Conservation (phyloP, 2,888 invertebrate species). For the Dastarcus helophoroides region DNA sequence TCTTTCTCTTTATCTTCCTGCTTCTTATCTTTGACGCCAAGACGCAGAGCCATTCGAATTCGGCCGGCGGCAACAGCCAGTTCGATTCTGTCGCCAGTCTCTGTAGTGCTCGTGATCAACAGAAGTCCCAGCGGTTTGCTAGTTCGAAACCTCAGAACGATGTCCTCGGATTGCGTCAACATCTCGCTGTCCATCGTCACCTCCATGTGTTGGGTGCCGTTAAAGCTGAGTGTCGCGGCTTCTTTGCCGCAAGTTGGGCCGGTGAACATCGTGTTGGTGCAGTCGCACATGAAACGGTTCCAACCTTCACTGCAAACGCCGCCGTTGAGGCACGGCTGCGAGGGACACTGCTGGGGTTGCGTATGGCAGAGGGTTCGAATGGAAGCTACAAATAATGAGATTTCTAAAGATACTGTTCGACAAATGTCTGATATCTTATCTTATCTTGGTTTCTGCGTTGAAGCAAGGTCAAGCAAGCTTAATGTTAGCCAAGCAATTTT, state of each 20-base stretch:
- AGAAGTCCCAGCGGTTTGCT: conserved; percentile 65
- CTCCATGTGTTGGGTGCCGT: conserved; percentile 76
- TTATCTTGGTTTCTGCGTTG: too few relatives aligned
- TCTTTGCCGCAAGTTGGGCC: conserved; percentile 88
- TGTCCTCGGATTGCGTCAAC: conserved; percentile 75
- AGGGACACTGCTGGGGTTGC: conserved; percentile 67
- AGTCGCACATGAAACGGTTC: conserved; percentile 91
- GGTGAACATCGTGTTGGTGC: conserved; percentile 74
- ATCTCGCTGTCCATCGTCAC: conserved; percentile 30
- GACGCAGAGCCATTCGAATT: conserved; percentile 66
- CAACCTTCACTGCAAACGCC: conserved; percentile 87
- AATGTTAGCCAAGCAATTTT: too few relatives aligned
- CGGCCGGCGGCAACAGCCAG: conserved; percentile 75
- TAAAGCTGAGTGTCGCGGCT: conserved; percentile 76
- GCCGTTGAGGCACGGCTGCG: conserved; percentile 81
- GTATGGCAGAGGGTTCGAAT: conserved; percentile 83
- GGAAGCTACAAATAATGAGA: conserved; percentile 63
- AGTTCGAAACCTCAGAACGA: conserved; percentile 77
- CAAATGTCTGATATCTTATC: too few relatives aligned
- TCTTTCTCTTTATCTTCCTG: conserved; percentile 36
- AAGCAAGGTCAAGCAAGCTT: too few relatives aligned
- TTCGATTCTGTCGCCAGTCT: conserved; percentile 73
- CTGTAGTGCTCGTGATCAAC: conserved; percentile 66
- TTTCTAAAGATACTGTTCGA: too few relatives aligned
- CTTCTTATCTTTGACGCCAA: conserved; percentile 62